phyloP scores from a whole-genome alignment of 2,888 invertebrate genomes.

The Coecobrya sp. region DNA sequence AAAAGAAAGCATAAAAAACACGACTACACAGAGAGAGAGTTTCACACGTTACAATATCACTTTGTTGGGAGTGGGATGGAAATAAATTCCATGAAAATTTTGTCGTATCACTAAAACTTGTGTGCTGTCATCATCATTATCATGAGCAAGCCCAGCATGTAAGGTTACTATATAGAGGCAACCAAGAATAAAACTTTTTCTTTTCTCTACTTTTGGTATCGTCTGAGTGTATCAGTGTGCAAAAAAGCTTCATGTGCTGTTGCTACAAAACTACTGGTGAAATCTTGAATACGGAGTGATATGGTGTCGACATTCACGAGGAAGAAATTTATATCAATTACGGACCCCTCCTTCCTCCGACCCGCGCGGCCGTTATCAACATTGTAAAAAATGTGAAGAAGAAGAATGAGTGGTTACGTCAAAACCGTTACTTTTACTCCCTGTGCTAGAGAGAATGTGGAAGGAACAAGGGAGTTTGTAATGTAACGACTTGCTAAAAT shows the following conservation, averaged over 20 bases:
- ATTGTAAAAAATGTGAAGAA: constrained; percentile 1
- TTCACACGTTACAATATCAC: not conserved
- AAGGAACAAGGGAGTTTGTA: not conserved
- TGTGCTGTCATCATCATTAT: not conserved
- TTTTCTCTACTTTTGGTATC: not conserved
- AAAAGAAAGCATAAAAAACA: not conserved
- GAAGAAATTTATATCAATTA: constrained; percentile 59
- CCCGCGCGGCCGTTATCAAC: not conserved
- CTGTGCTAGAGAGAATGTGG: not conserved
- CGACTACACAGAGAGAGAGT: too few species aligned
- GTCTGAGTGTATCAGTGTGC: not conserved
- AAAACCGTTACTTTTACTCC: constrained; percentile 1
- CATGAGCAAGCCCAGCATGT: not conserved
- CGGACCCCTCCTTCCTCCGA: not conserved
- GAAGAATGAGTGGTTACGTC: constrained; percentile 17
- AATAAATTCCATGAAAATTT: constrained; percentile 32
- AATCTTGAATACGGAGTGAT: not conserved
- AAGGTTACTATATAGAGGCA: not conserved
- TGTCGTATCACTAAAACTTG: not conserved
- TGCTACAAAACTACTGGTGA: not conserved
- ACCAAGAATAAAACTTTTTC: not conserved
- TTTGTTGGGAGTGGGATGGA: not conserved
- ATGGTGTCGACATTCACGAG: constrained; percentile 4
- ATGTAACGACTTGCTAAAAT: not conserved
- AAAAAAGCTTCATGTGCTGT: not conserved